Evolutionary conservation across 2,797 vertebrate species (phyloP).

Genomic region (Passerculus sandwichensis): DNA sequence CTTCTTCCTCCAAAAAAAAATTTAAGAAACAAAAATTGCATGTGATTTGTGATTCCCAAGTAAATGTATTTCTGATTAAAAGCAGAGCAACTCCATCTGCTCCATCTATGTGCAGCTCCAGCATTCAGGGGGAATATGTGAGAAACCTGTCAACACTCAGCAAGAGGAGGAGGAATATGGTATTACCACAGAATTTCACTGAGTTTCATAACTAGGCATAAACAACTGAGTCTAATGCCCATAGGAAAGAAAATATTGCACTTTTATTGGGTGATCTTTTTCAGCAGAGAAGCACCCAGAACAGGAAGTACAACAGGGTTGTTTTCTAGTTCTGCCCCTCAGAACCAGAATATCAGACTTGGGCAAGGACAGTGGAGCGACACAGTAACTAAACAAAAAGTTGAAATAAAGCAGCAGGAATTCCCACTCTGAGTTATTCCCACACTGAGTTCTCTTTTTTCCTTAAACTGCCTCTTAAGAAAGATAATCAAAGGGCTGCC

Average conservation of each 20-base stretch:
- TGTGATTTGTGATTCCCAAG: background rate
- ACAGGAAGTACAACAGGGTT: background rate
- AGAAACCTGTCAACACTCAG: background rate
- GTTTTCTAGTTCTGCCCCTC: background rate
- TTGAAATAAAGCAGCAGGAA: background rate
- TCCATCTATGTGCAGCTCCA: background rate
- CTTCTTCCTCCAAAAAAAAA: background rate
- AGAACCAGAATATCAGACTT: background rate
- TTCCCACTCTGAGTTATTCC: background rate
- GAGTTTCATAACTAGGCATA: background rate
- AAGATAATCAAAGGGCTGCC: background rate
- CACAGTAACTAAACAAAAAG: background rate
- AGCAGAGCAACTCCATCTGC: background rate
- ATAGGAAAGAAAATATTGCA: background rate
- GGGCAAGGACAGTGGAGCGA: background rate
- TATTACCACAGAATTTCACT: background rate
- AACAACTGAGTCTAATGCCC: background rate
- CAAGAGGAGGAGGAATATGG: background rate
- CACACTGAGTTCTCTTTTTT: background rate
- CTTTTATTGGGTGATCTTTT: background rate
- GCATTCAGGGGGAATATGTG: background rate
- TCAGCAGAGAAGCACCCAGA: background rate
- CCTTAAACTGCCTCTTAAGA: background rate
- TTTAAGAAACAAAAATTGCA: background rate
- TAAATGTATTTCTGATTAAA: background rate